Conservation (phyloP, 2,113 vertebrate genomes). For the Echinops telfairi region DNA sequence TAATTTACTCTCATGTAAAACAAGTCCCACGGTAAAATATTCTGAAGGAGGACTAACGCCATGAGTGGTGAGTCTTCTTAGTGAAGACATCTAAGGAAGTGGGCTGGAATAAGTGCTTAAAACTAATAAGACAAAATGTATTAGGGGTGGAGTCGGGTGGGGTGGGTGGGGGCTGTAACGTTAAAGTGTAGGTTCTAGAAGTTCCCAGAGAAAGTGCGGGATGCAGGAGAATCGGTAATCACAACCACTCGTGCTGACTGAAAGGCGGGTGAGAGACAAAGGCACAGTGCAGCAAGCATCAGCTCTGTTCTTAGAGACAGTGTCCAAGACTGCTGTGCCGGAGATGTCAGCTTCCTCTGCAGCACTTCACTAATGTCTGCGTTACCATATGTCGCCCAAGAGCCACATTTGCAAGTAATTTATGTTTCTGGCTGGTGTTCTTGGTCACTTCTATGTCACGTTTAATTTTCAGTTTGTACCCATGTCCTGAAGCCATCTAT, state of each 20-base stretch:
- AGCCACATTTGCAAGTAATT: constrained; percentile 26
- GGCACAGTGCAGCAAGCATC: neutral
- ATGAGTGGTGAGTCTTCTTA: constrained; percentile 47
- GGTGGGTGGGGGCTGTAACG: neutral
- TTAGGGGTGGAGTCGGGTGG: neutral
- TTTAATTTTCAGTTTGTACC: constrained; percentile 52
- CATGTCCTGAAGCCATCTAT: neutral
- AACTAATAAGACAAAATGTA: constrained; percentile 29
- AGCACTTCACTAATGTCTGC: neutral
- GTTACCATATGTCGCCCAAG: neutral
- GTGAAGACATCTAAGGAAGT: constrained; percentile 35
- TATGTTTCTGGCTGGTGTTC: constrained; percentile 20
- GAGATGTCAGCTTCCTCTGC: neutral
- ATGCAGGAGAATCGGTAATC: constrained; percentile 40
- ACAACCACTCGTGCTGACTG: neutral
- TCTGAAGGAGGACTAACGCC: constrained; percentile 73
- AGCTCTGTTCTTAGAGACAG: neutral
- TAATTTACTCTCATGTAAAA: constrained; percentile 83
- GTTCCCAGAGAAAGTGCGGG: constrained; percentile 15
- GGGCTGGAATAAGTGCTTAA: constrained; percentile 53
- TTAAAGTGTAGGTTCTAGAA: constrained; percentile 58
- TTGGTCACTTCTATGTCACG: neutral
- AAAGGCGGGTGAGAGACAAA: neutral
- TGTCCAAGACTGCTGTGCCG: neutral
- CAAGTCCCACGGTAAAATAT: constrained; percentile 81